A percentile compares a stretch with the other conserved stretches of the same genome.
These are phyloP conservation scores for Carettochelys insculpta DNA, from an alignment of 2,113 vertebrate species.

Conservation along the genomic window DNA sequence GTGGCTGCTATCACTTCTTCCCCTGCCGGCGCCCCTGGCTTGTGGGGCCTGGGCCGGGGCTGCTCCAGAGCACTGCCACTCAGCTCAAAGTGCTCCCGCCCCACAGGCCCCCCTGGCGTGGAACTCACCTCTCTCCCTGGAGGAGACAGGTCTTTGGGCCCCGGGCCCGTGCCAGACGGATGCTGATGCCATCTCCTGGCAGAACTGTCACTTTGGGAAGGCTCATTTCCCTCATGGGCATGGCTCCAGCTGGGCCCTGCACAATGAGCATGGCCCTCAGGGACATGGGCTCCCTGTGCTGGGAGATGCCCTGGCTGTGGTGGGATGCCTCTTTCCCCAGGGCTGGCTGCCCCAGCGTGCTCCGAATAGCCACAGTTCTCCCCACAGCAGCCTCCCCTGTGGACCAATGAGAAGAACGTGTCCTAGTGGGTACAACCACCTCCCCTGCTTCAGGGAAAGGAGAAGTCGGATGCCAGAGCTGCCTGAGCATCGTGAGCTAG, in stretches of 20 bases:
- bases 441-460: not conserved
- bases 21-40: not conserved
- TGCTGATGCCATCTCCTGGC: fast-evolving
- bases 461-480: not conserved
- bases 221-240: fast-evolving
- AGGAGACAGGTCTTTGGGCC: not conserved
- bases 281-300: not conserved
- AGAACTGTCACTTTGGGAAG: not conserved
- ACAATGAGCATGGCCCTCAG: not conserved
- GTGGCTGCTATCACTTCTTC: not conserved
- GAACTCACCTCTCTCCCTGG: too few species aligned
- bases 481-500: not conserved
- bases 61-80: fast-evolving
- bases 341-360: too few species aligned
- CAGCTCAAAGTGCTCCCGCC: not conserved
- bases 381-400: not conserved
- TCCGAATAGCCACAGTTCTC: not conserved
- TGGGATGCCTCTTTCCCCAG: not conserved
- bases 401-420: not conserved
- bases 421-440: not conserved
- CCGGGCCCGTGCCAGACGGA: not conserved
- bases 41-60: not conserved
- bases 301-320: not conserved
- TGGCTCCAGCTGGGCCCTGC: not conserved
- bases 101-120: too few species aligned